Conservation (phyloP, 2,113 vertebrate genomes). For the Rynchops niger region DNA sequence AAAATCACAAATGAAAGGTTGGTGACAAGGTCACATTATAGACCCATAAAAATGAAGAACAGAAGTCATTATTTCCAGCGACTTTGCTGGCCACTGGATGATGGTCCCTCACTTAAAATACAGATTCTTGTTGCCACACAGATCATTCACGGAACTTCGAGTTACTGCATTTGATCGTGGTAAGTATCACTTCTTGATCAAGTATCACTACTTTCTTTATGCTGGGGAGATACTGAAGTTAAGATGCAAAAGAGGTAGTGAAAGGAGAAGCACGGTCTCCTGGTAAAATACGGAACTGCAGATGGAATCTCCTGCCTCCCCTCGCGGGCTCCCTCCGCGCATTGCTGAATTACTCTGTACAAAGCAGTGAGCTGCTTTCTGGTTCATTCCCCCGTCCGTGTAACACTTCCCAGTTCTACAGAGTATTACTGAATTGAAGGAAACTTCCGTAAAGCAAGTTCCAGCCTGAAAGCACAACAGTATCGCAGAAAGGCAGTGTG, state of each 20-base stretch:
- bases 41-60: not conserved
- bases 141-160: not conserved
- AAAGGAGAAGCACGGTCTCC: not conserved
- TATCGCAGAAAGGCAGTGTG: not conserved
- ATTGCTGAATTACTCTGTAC: not conserved
- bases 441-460: not conserved
- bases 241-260: not conserved
- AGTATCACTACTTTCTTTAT: not conserved
- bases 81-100: not conserved
- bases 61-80: not conserved
- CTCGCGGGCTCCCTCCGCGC: not conserved
- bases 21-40: not conserved
- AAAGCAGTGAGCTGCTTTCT: not conserved
- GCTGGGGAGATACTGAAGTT: not conserved
- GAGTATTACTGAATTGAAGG: not conserved
- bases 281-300: not conserved
- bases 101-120: not conserved
- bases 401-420: not conserved
- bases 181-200: not conserved
- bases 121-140: not conserved
- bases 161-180: not conserved
- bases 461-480: not conserved
- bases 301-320: not conserved
- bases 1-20: not conserved
- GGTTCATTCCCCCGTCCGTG: accelerated